Evolutionary conservation across 2,888 invertebrate species (phyloP), one percentile per base, ranked within the genome.

Genomic region (Formica aserva): DNA sequence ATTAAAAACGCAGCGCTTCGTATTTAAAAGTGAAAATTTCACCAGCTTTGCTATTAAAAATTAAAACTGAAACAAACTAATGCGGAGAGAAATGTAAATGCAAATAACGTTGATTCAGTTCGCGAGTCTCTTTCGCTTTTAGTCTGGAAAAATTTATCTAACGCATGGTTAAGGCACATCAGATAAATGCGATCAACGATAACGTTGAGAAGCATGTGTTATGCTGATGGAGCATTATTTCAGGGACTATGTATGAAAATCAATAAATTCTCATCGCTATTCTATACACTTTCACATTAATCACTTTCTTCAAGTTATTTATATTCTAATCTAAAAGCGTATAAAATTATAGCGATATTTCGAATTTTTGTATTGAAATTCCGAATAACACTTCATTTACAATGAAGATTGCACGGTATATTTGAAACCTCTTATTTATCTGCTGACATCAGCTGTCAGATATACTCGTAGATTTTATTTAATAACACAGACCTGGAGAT

Each of bases 1-100:
- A 78, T 78, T 57, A 78, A 78, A 78, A 78, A 71, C 32, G 57
- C 71, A 35, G 76, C 26, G 48, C n/a, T 41, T 32, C 65, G 71
- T 71, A 71, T 60, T 71, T 57, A 57, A 66, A 78, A 78, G 69
- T 78, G 77, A 71, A 71, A 78, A 71, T 78, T 69, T 78, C 57
- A 57, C 57, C 71, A 26, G 52, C 38, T 69, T 71, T 57, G 15
- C 32, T 66, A 41, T 22, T 57, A 78, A 78, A 78, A 78, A 41
- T 29, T 57, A 78, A 78, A 71, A 78, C 60, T 57, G 69, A 77
- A 38, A 69, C 77, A 66, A 60, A 71, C 78, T 78, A 78, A 78
- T 71, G 78, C 71, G 41, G 41, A 71, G 78, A 60, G 71, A 32
- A 78, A 78, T 71, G 57, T 57, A 71, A 71, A 78, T 78, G 78